Evolutionary conservation across 92 coral and sea anemone genomes (phyloP).

Genomic region (Bergia sp.): DNA sequence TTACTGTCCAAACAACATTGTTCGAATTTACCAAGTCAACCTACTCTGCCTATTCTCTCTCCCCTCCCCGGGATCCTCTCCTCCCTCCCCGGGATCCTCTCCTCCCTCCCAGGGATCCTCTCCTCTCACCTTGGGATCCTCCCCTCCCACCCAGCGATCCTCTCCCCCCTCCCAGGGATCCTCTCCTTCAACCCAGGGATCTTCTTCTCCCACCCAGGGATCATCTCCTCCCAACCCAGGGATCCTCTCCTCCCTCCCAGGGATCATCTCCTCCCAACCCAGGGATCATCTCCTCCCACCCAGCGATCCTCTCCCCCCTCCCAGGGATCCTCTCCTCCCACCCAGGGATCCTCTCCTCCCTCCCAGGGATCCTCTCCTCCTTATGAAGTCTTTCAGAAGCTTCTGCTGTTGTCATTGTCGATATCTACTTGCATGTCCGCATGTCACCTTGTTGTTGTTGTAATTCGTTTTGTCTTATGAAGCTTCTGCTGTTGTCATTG

Average conservation of each 20-base stretch:
- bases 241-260: neutral
- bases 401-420: too few relatives aligned
- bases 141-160: neutral
- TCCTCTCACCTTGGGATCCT: neutral
- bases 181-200: neutral
- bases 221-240: neutral
- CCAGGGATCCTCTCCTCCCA: neutral
- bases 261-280: too few relatives aligned
- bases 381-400: too few relatives aligned
- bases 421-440: too few relatives aligned
- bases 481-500: too few relatives aligned
- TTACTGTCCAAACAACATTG: too few relatives aligned
- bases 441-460: too few relatives aligned
- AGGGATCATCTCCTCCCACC: neutral
- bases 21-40: too few relatives aligned
- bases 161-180: neutral
- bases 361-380: neutral
- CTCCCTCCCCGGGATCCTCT: neutral
- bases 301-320: neutral
- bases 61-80: neutral
- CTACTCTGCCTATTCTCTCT: too few relatives aligned
- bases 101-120: neutral
- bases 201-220: neutral
- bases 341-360: neutral
- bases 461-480: too few relatives aligned